Evolutionary conservation across 2,113 vertebrate species (phyloP).

Genomic region (Strix aluco): DNA sequence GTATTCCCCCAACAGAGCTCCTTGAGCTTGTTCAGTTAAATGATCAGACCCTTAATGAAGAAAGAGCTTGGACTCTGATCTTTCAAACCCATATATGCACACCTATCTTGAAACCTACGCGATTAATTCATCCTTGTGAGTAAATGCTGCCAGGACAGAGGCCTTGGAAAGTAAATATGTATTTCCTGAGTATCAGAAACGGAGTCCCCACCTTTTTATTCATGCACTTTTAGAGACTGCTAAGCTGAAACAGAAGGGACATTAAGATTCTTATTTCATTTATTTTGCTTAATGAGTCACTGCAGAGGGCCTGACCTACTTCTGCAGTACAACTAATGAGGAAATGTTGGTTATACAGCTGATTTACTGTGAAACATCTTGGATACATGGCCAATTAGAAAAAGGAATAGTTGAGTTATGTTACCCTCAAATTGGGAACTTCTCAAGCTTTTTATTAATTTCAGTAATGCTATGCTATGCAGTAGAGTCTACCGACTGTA

Average conservation of each 20-base stretch:
- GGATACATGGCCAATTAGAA: neutral
- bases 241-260: constrained; percentile 19
- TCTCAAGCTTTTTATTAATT: neutral
- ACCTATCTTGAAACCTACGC: neutral
- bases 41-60: neutral
- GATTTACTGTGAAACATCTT: constrained; percentile 26
- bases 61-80: neutral
- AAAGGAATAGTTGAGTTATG: neutral
- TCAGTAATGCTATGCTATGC: neutral
- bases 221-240: neutral
- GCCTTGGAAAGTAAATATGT: neutral
- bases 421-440: neutral
- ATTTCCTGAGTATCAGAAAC: neutral
- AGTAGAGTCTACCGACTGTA: neutral
- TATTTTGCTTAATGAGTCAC: constrained; percentile 48
- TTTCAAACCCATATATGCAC: neutral
- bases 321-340: constrained; percentile 15
- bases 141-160: neutral
- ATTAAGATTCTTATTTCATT: constrained; percentile 51
- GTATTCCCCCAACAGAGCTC: neutral
- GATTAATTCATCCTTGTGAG: neutral
- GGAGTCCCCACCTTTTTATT: neutral
- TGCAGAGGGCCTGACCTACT: constrained; percentile 42
- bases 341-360: constrained; percentile 31
- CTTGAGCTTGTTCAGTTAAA: neutral